These are phyloP conservation scores for Heterodera schachtii DNA, from an alignment of 1,140 invertebrate genomes.

Conservation along the genomic window DNA sequence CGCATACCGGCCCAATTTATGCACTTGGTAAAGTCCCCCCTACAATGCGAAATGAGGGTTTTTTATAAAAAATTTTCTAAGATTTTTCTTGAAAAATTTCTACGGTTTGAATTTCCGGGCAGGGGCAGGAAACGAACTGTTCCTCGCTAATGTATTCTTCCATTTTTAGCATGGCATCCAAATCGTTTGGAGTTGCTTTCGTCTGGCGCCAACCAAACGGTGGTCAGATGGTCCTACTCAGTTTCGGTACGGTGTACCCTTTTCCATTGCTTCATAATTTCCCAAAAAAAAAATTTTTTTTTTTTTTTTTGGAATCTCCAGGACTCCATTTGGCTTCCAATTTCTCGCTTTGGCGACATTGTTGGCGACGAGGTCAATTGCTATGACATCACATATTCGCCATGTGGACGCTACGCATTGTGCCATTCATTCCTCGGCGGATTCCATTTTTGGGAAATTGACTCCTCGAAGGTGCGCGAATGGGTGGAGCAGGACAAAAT, in stretches of 20 bases:
- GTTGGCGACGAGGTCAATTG: constrained; percentile 90
- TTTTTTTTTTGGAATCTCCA: neutral
- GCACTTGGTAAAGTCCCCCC: constrained; percentile 71
- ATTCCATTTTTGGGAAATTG: constrained; percentile 82
- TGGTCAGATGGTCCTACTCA: constrained; percentile 81
- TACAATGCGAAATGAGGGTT: too few species aligned
- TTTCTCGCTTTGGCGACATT: constrained; percentile 73
- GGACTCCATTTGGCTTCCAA: constrained; percentile 80
- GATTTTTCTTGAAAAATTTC: too few species aligned
- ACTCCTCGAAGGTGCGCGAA: neutral
- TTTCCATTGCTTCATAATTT: neutral
- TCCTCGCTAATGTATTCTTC: constrained; percentile 74
- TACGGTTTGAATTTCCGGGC: constrained; percentile 69
- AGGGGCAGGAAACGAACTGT: constrained; percentile 53
- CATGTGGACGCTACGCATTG: constrained; percentile 75
- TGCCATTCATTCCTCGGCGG: constrained; percentile 88
- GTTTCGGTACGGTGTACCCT: neutral
- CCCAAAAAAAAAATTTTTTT: neutral
- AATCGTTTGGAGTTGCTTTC: constrained; percentile 72
- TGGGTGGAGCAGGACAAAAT: too few species aligned
- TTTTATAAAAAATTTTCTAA: too few species aligned
- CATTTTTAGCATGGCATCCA: constrained; percentile 71
- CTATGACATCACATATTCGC: constrained; percentile 81
- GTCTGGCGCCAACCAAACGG: neutral
- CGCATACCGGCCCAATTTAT: constrained; percentile 92